Conservation (phyloP, 1,140 invertebrate genomes). For the Odontomachus brunneus region DNA sequence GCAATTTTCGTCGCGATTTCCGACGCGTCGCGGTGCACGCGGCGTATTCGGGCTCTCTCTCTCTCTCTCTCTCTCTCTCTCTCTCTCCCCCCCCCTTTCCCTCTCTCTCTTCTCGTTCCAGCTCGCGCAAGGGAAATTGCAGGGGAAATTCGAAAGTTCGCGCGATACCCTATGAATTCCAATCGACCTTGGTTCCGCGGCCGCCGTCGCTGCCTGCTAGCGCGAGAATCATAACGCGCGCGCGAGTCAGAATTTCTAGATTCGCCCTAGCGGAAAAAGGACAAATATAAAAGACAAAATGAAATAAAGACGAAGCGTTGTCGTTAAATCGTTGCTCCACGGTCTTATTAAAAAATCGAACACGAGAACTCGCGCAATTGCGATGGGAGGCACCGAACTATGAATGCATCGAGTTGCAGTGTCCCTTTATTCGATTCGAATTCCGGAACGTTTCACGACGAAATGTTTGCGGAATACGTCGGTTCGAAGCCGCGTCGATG, state of each 20-base stretch:
- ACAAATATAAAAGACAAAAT: neutral
- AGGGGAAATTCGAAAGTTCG: conserved; percentile 74
- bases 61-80: no score
- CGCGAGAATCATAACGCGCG: conserved; percentile 41
- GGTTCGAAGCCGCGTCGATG: neutral
- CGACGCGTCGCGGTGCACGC: conserved; percentile 68
- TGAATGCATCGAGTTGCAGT: conserved; percentile 34
- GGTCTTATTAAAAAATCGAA: conserved; percentile 24
- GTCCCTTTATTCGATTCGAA: conserved; percentile 49
- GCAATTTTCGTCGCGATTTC: conserved; percentile 83
- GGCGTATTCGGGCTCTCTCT: conserved; percentile 55
- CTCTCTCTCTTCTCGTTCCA: conserved; percentile 60
- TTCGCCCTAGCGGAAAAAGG: neutral
- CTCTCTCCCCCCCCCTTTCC: no score
- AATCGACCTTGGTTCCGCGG: conserved; percentile 59
- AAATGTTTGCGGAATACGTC: conserved; percentile 38
- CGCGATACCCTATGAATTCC: conserved; percentile 73
- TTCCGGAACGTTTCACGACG: conserved; percentile 30
- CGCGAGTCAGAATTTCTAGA: conserved; percentile 20
- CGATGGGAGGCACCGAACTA: no score
- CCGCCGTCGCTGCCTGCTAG: conserved; percentile 18
- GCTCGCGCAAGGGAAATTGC: conserved; percentile 71
- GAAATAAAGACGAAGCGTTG: neutral
- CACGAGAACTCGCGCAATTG: no score
- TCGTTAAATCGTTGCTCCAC: neutral